These are phyloP conservation scores for Tanaodytes sp. DNA, from an alignment of 2,888 invertebrate genomes.

Conservation along the genomic window DNA sequence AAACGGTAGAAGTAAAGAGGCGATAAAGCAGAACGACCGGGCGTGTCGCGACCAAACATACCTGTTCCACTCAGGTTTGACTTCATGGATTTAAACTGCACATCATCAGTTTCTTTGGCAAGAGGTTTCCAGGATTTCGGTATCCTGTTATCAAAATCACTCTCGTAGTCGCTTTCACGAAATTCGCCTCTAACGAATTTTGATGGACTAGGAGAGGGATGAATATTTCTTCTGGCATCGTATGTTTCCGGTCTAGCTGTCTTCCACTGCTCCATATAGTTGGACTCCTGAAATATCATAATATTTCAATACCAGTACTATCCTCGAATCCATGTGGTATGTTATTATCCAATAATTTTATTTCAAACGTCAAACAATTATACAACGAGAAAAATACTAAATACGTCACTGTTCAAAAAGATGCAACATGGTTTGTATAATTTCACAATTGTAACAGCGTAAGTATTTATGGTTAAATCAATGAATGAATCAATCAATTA, in stretches of 20 bases:
- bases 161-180: slow-evolving; percentile 82
- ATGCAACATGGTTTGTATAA: too few species aligned
- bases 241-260: slow-evolving; percentile 69
- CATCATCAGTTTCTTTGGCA: slow-evolving; percentile 75
- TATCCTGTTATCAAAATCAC: slow-evolving; percentile 80
- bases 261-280: slow-evolving; percentile 57
- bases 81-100: slow-evolving; percentile 77
- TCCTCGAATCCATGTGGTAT: too few species aligned
- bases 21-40: slow-evolving; percentile 37
- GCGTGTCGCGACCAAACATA: slow-evolving; percentile 16
- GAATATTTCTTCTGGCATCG: slow-evolving; percentile 70
- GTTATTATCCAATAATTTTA: neutral
- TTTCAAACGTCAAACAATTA: too few species aligned
- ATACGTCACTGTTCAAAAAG: too few species aligned
- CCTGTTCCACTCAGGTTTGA: slow-evolving; percentile 66
- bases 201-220: slow-evolving; percentile 78
- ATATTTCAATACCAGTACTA: too few species aligned
- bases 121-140: slow-evolving; percentile 77
- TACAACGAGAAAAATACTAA: too few species aligned
- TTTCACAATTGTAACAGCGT: too few species aligned
- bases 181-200: slow-evolving; percentile 80
- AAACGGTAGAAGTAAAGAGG: slow-evolving; percentile 59
- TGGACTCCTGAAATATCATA: slow-evolving; percentile 75
- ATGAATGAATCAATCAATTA: too few species aligned
- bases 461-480: too few species aligned